Evolutionary conservation across 2,888 invertebrate species (phyloP).

Genomic region (Barypeithes pellucidus): DNA sequence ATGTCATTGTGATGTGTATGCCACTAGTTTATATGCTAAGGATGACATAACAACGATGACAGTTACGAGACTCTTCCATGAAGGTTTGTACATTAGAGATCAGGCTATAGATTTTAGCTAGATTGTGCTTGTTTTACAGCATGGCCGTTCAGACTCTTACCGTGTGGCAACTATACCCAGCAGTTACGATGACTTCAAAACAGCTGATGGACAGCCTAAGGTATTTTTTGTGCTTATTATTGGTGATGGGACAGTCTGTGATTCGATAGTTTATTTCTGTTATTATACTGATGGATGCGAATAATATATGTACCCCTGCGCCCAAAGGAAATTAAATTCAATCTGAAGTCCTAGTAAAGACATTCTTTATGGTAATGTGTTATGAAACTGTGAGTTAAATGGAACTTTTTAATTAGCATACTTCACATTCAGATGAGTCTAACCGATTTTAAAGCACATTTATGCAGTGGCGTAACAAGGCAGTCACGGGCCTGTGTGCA

Average conservation of each 20-base stretch:
- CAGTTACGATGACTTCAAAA: conserved; percentile 95
- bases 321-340: no score
- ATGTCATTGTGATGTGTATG: conserved; percentile 41
- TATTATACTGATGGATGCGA: no score
- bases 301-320: no score
- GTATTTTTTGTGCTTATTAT: conserved; percentile 71
- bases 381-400: no score
- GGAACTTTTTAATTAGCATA: no score
- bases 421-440: no score
- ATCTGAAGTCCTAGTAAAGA: no score
- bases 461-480: no score
- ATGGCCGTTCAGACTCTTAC: conserved; percentile 97
- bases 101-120: conserved; percentile 35
- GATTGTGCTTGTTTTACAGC: conserved; percentile 73
- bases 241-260: conserved; percentile 26
- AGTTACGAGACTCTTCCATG: conserved; percentile 20
- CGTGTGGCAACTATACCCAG: conserved; percentile 95
- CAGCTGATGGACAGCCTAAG: conserved; percentile 94
- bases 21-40: conserved; percentile 20
- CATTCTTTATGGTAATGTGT: no score
- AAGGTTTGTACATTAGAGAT: conserved; percentile 21
- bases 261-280: no score
- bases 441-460: no score
- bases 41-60: conserved; percentile 18
- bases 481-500: no score